phyloP scores from a whole-genome alignment of 1,140 invertebrate genomes.

The Lanistes nyassanus region DNA sequence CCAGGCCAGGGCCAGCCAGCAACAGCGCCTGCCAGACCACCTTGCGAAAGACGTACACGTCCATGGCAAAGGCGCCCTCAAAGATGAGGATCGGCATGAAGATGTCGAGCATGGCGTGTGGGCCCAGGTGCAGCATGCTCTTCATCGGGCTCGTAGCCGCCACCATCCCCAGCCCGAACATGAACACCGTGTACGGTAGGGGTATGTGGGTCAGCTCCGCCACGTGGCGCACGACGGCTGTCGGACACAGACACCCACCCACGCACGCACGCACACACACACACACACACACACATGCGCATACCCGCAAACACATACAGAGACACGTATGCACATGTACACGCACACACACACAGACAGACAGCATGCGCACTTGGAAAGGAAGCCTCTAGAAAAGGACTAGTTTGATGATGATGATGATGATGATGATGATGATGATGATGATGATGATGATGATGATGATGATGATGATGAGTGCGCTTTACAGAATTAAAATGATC shows the following conservation, averaged over 20 bases:
- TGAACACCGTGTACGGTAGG: conserved; percentile 62
- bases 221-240: conserved; percentile 53
- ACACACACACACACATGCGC: conserved; percentile 11
- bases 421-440: too few relatives aligned
- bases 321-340: not conserved
- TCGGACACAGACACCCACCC: conserved; percentile 24
- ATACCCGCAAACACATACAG: not conserved
- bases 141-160: conserved; percentile 45
- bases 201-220: conserved; percentile 47
- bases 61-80: conserved; percentile 69
- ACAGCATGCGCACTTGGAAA: not conserved
- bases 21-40: conserved; percentile 65
- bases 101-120: conserved; percentile 64
- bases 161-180: conserved; percentile 58
- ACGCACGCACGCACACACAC: not conserved
- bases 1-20: conserved; percentile 63
- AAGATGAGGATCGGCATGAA: conserved; percentile 70
- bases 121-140: conserved; percentile 55
- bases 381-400: too few relatives aligned
- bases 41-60: conserved; percentile 66
- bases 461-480: too few relatives aligned
- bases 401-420: too few relatives aligned
- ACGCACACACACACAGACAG: not conserved
- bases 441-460: too few relatives aligned
- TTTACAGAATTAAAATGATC: too few relatives aligned